A percentile compares a stretch with the other conserved stretches of the same genome.
These are phyloP conservation scores for Gymnoscopelus microlampas DNA, from an alignment of 2,797 vertebrate species.

Conservation along the genomic window DNA sequence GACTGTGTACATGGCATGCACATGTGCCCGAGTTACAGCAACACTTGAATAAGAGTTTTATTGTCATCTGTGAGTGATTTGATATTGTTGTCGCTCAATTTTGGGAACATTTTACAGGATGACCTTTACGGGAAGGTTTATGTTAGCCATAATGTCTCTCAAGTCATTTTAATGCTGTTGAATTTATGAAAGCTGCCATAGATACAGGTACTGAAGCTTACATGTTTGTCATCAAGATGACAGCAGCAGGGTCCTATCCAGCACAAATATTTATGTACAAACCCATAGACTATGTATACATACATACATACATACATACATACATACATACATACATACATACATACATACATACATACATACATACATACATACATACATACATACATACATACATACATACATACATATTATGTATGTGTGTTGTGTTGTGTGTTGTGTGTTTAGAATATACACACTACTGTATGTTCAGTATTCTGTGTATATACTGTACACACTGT, in stretches of 20 bases:
- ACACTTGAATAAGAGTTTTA: constrained; percentile 54
- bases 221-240: constrained; percentile 51
- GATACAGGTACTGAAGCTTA: constrained; percentile 47
- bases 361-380: no score
- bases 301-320: no score
- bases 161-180: constrained; percentile 67
- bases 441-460: no score
- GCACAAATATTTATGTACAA: no score
- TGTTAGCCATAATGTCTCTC: constrained; percentile 68
- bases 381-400: no score
- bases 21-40: constrained; percentile 30
- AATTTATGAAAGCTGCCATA: constrained; percentile 70
- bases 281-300: not conserved
- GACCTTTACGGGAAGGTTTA: constrained; percentile 72
- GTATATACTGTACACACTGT: not conserved
- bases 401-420: no score
- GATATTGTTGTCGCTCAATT: constrained; percentile 48
- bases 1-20: no score
- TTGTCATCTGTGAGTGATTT: constrained; percentile 45
- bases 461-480: no score
- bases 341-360: no score
- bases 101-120: constrained; percentile 50
- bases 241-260: constrained; percentile 35
- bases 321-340: no score
- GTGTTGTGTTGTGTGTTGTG: no score